These are phyloP conservation scores for Trichacis sp. DNA, from an alignment of 2,888 invertebrate species.

Conservation along the genomic window DNA sequence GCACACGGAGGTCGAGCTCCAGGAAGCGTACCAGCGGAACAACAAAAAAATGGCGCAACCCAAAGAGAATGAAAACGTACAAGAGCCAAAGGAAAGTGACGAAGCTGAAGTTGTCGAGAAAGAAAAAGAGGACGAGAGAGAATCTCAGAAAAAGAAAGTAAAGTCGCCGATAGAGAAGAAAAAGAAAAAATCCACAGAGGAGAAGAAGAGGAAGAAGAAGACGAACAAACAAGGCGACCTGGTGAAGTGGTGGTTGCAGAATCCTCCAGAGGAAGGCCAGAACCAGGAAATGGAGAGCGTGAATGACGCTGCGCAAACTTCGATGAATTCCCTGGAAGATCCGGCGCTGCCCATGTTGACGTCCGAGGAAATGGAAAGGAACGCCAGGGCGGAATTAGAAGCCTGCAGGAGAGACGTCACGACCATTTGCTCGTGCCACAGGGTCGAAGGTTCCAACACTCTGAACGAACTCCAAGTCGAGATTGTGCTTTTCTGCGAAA, in stretches of 20 bases:
- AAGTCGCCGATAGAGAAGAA: not conserved
- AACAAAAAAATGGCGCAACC: constrained; percentile 19
- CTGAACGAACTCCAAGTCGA: constrained; percentile 55
- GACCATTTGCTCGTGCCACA: no score
- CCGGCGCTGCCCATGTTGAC: no score
- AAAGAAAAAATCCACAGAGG: no score
- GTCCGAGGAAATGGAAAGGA: no score
- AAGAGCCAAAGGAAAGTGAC: no score
- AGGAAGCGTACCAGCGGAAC: constrained; percentile 46
- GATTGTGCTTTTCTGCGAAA: constrained; percentile 56
- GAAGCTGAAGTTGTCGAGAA: not conserved
- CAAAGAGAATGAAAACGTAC: not conserved
- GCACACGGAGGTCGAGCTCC: constrained; percentile 54
- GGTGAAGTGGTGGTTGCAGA: not conserved
- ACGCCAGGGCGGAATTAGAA: no score
- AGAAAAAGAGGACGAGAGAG: not conserved
- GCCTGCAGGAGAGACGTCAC: no score
- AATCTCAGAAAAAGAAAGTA: no score
- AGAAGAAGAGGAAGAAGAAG: not conserved
- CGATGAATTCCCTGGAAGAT: no score
- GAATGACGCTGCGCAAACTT: no score
- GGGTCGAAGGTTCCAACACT: no score
- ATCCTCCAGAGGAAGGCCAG: not conserved
- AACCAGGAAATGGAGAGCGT: no score
- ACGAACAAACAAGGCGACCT: not conserved